A percentile compares a stretch with the other conserved stretches of the same genome.
These are phyloP conservation scores for Muricea muricata DNA, from an alignment of 92 coral and sea anemone genomes.

Conservation along the genomic window DNA sequence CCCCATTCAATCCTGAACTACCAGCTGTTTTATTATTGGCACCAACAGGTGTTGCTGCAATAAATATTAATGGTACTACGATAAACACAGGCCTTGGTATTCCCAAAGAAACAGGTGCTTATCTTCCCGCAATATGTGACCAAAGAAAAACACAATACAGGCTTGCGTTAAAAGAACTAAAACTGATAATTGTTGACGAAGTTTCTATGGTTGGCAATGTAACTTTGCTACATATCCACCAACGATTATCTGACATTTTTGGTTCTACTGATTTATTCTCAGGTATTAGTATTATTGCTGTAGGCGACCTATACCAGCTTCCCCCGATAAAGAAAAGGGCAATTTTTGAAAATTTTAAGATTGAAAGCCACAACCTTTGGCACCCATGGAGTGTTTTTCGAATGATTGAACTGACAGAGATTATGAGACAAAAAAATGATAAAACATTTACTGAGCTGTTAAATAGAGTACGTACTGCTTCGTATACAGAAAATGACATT, in stretches of 20 bases:
- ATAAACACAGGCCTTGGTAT: not conserved
- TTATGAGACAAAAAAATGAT: not conserved
- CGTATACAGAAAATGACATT: constrained; percentile 2
- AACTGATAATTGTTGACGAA: not conserved
- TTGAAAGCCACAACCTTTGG: not conserved
- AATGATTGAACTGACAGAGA: not conserved
- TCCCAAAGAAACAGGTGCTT: not conserved
- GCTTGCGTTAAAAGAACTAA: not conserved
- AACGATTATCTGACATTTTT: not conserved
- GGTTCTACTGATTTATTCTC: not conserved
- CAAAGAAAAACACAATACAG: not conserved
- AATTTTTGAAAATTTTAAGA: not conserved
- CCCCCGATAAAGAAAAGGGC: not conserved
- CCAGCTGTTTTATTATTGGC: not conserved
- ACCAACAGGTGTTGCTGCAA: not conserved
- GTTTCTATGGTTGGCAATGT: not conserved
- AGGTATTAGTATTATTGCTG: not conserved
- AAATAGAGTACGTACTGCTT: not conserved
- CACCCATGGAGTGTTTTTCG: constrained; percentile 7
- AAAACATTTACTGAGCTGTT: not conserved
- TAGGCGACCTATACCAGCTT: not conserved
- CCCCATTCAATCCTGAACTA: not conserved
- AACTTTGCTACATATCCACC: not conserved
- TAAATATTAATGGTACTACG: not conserved
- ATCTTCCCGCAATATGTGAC: not conserved